A percentile compares a stretch with the other conserved stretches of the same genome.
These are phyloP conservation scores for Rambutsinella grinnellia DNA, from an alignment of 2,888 invertebrate genomes.

Conservation along the genomic window DNA sequence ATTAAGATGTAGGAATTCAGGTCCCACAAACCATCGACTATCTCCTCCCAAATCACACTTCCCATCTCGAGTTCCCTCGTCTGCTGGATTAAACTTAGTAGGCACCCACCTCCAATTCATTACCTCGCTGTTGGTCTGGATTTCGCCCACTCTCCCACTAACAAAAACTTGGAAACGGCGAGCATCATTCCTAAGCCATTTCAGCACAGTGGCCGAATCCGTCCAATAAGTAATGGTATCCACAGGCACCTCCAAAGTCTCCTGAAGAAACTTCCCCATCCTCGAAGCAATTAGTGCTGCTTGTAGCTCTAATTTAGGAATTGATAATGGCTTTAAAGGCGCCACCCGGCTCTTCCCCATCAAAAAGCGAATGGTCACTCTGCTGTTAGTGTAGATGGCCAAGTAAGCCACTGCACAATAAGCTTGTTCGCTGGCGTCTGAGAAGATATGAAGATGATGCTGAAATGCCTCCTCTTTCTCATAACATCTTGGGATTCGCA, in stretches of 20 bases:
- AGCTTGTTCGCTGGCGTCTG: constrained; percentile 22
- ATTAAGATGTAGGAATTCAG: constrained; percentile 43
- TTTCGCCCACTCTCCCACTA: constrained; percentile 57
- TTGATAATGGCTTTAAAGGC: not conserved
- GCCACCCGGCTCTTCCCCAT: constrained; percentile 11
- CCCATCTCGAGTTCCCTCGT: constrained; percentile 46
- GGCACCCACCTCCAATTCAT: constrained; percentile 56
- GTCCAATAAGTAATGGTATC: constrained; percentile 35
- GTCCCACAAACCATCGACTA: constrained; percentile 58
- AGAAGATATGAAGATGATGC: constrained; percentile 8
- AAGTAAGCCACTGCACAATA: constrained; percentile 13
- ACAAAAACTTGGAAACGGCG: constrained; percentile 51
- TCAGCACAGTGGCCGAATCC: constrained; percentile 51
- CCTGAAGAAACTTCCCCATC: not conserved
- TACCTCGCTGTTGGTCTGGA: constrained; percentile 36
- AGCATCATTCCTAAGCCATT: constrained; percentile 44
- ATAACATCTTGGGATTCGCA: not conserved
- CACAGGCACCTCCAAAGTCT: constrained; percentile 2
- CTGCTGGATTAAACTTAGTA: constrained; percentile 52
- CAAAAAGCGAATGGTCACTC: not conserved
- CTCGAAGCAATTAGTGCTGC: constrained; percentile 16
- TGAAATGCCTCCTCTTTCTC: not conserved
- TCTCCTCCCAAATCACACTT: not conserved
- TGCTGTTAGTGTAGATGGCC: not conserved
- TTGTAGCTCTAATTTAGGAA: constrained; percentile 20